Percentiles rank a stretch among this genome's conserved stretches.
These are phyloP conservation scores for Spilosoma lubricipeda DNA, from an alignment of 2,888 invertebrate genomes.

Conservation along the genomic window DNA sequence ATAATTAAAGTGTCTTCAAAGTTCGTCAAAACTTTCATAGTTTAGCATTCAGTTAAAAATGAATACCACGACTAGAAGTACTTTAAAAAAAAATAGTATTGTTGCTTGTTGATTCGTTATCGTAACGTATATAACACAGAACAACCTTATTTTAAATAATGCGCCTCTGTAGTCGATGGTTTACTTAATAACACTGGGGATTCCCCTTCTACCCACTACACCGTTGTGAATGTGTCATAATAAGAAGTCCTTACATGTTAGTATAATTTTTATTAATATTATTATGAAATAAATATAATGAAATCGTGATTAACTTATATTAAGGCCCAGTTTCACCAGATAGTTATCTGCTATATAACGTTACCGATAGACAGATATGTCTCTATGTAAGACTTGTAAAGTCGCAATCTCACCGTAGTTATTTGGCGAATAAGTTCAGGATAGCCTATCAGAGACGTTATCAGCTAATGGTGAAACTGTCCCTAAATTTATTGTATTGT, in stretches of 20 bases:
- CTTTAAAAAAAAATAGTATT: not conserved
- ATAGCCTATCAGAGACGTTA: too few species aligned
- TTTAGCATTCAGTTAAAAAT: not conserved
- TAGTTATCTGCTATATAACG: too few species aligned
- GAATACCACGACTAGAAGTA: not conserved
- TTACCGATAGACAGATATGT: too few species aligned
- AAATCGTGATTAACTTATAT: not conserved
- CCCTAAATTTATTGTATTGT: constrained; percentile 33
- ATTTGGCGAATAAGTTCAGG: too few species aligned
- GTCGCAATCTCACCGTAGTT: too few species aligned
- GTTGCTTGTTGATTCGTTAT: not conserved
- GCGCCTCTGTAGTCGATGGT: not conserved
- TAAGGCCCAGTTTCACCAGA: too few species aligned
- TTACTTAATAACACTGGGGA: not conserved
- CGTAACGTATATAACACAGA: not conserved
- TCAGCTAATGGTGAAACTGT: too few species aligned
- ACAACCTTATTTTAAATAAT: not conserved
- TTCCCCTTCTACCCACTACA: not conserved
- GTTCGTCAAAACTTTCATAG: not conserved
- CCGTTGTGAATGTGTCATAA: not conserved
- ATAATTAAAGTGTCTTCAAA: not conserved
- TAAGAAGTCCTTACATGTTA: not conserved
- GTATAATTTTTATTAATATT: not conserved
- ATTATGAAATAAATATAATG: not conserved
- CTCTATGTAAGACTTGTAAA: too few species aligned